Conservation (phyloP, 2,888 invertebrate genomes). For the Anaspis maculata region DNA sequence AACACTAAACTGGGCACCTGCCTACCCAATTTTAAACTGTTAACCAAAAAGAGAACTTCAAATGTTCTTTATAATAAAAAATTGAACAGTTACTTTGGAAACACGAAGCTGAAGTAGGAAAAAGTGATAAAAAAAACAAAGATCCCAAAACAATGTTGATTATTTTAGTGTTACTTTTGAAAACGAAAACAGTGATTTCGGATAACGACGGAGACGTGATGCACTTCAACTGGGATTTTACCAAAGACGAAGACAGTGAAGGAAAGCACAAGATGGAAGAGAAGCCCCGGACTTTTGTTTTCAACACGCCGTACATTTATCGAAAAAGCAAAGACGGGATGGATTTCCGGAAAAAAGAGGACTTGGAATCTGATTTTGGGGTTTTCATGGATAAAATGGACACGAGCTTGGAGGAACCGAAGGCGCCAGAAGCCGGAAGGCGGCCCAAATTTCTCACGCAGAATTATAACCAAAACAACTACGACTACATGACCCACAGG, state of each 20-base stretch:
- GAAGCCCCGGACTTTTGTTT: no score
- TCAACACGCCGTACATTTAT: neutral
- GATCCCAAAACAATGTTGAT: no score
- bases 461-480: slow-evolving; percentile 8
- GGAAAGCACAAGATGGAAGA: no score
- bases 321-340: neutral
- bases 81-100: no score
- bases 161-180: no score
- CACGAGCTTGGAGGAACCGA: slow-evolving; percentile 3
- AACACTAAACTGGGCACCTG: no score
- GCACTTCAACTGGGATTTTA: neutral
- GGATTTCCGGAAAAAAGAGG: slow-evolving; percentile 2
- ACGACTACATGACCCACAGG: no score
- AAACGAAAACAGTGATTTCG: no score
- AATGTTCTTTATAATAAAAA: no score
- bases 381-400: slow-evolving; percentile 11
- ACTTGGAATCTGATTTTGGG: slow-evolving; percentile 21
- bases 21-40: neutral
- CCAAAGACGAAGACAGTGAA: no score
- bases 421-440: slow-evolving; percentile 1
- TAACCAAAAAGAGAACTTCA: neutral
- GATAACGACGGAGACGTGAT: neutral
- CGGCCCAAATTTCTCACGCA: slow-evolving; percentile 14
- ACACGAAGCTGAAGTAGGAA: no score
- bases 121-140: no score